phyloP scores from a whole-genome alignment of 2,888 invertebrate species.

The Chironomus tentans region DNA sequence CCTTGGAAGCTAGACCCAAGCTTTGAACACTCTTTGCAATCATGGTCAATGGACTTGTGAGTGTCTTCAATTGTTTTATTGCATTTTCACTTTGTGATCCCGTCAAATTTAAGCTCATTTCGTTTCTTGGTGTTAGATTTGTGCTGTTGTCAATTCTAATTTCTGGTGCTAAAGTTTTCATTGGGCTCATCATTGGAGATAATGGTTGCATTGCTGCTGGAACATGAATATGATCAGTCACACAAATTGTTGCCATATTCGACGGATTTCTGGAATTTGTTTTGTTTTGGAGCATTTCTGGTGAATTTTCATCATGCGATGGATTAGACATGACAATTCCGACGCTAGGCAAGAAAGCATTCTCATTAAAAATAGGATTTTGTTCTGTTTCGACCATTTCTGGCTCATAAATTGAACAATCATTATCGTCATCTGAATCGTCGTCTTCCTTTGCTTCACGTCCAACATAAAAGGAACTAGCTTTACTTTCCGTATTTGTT shows the following conservation, averaged over 20 bases:
- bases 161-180: conserved; percentile 45
- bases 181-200: conserved; percentile 42
- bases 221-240: conserved; percentile 40
- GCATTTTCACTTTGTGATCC: conserved; percentile 74
- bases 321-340: conserved; percentile 51
- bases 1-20: conserved; percentile 53
- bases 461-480: conserved; percentile 32
- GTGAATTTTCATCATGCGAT: conserved; percentile 27
- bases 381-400: conserved; percentile 37
- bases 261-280: conserved; percentile 39
- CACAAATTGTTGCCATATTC: conserved; percentile 40
- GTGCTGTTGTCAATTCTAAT: conserved; percentile 34
- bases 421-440: conserved; percentile 50
- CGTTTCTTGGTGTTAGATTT: conserved; percentile 34
- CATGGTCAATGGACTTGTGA: conserved; percentile 69
- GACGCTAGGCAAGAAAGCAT: conserved; percentile 54
- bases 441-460: conserved; percentile 29
- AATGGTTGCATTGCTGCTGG: conserved; percentile 36
- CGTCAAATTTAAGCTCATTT: conserved; percentile 60
- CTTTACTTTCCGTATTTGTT: conserved; percentile 33
- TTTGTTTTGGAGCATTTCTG: conserved; percentile 39
- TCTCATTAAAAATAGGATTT: conserved; percentile 42
- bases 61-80: conserved; percentile 55
- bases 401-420: conserved; percentile 51
- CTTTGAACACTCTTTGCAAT: conserved; percentile 80